A percentile compares a stretch with the other conserved stretches of the same genome.
Evolutionary conservation across 2,888 invertebrate genomes (phyloP).

Genomic region (Toxonevra muliebris): DNA sequence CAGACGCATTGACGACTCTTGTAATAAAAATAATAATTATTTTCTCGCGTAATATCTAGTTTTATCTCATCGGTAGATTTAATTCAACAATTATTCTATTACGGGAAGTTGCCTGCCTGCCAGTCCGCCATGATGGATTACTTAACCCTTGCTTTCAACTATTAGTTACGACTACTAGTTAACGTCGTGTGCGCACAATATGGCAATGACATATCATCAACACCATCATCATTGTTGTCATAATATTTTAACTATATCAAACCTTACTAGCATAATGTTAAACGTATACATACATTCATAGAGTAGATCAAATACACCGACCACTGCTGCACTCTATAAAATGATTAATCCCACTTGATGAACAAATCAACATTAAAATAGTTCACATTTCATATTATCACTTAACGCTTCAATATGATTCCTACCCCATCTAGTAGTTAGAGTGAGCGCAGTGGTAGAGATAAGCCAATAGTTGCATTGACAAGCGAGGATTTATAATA

Average conservation of each 20-base stretch:
- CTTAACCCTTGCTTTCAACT: not conserved
- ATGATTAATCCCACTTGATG: slow-evolving; percentile 62
- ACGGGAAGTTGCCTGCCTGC: no score
- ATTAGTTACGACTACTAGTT: not conserved
- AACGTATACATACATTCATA: not conserved
- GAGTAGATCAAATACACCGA: slow-evolving; percentile 49
- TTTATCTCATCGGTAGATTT: no score
- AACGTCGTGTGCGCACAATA: not conserved
- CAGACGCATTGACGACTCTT: no score
- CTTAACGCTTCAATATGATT: not conserved
- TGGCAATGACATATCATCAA: slow-evolving; percentile 1
- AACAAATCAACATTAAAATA: slow-evolving; percentile 52
- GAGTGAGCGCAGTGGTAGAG: not conserved
- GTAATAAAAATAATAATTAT: no score
- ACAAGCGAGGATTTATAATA: not conserved
- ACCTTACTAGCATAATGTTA: not conserved
- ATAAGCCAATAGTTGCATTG: not conserved
- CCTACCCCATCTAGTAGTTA: not conserved
- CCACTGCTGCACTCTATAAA: slow-evolving; percentile 43
- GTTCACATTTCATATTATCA: not conserved
- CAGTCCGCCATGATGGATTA: slow-evolving; percentile 1
- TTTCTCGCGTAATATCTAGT: no score
- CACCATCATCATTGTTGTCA: not conserved
- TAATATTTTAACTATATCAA: not conserved
- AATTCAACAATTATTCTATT: no score